A percentile compares a stretch with the other conserved stretches of the same genome.
These are phyloP conservation scores for Solen grandis DNA, from an alignment of 1,140 invertebrate species.

Conservation along the genomic window DNA sequence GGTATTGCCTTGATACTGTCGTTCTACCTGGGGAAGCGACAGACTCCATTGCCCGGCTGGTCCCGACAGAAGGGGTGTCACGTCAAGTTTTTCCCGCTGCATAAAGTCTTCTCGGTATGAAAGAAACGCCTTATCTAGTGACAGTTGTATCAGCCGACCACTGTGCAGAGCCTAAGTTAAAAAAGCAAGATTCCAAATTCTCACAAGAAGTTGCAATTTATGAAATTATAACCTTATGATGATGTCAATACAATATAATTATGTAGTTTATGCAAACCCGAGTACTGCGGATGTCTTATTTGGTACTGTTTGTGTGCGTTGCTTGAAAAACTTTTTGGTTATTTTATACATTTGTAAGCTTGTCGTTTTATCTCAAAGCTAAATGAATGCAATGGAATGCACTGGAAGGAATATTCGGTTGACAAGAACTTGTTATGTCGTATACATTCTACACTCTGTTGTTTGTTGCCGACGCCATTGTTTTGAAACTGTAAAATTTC, in stretches of 20 bases:
- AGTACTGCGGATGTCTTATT: constrained; percentile 58
- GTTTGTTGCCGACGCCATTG: no score
- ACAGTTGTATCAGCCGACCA: constrained; percentile 17
- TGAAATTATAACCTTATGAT: neutral
- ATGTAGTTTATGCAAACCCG: neutral
- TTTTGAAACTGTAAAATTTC: no score
- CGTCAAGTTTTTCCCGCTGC: constrained; percentile 85
- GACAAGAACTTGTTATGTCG: no score
- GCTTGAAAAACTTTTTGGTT: no score
- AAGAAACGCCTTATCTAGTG: neutral
- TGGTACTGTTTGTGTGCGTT: neutral
- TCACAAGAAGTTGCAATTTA: constrained; percentile 41
- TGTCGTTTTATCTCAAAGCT: no score
- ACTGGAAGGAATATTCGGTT: no score
- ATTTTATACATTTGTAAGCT: no score
- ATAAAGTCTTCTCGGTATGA: constrained; percentile 91
- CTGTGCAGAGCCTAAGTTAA: constrained; percentile 37
- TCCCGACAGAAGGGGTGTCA: constrained; percentile 84
- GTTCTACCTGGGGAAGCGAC: constrained; percentile 87
- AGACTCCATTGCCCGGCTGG: constrained; percentile 86
- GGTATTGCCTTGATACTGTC: constrained; percentile 82
- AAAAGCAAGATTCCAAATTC: constrained; percentile 15
- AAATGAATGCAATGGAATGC: no score
- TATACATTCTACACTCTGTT: no score
- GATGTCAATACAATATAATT: neutral